These are phyloP conservation scores for Cyphomyrus discorhynchus DNA, from an alignment of 2,113 vertebrate species.

Conservation along the genomic window DNA sequence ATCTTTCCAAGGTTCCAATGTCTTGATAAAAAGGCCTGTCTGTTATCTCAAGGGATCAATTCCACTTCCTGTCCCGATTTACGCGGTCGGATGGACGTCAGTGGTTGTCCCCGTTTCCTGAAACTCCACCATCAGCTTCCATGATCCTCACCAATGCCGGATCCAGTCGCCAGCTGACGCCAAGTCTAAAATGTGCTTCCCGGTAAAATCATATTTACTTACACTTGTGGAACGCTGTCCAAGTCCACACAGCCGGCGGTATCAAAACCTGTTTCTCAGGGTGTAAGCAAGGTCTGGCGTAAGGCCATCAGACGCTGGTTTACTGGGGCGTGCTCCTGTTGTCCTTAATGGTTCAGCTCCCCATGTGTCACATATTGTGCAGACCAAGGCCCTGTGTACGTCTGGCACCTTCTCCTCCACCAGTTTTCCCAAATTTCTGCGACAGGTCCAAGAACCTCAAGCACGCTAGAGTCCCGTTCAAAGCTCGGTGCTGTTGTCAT, in stretches of 20 bases:
- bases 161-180: background rate
- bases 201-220: background rate
- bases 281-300: background rate
- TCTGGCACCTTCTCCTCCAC: conserved; percentile 3
- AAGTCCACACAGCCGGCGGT: background rate
- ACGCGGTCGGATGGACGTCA: background rate
- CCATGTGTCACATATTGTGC: background rate
- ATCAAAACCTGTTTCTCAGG: background rate
- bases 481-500: background rate
- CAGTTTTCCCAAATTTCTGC: conserved; percentile 17
- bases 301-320: background rate
- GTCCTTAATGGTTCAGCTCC: background rate
- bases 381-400: background rate
- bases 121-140: conserved; percentile 27
- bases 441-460: background rate
- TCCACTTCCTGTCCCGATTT: background rate
- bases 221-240: background rate
- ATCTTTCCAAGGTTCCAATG: background rate
- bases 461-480: background rate
- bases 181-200: background rate
- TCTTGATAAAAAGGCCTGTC: background rate
- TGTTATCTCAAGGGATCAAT: background rate
- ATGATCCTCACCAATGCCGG: background rate
- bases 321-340: background rate
- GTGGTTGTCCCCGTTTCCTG: conserved; percentile 29